Conservation (phyloP, 1,140 invertebrate genomes). For the Achroia grisella region DNA sequence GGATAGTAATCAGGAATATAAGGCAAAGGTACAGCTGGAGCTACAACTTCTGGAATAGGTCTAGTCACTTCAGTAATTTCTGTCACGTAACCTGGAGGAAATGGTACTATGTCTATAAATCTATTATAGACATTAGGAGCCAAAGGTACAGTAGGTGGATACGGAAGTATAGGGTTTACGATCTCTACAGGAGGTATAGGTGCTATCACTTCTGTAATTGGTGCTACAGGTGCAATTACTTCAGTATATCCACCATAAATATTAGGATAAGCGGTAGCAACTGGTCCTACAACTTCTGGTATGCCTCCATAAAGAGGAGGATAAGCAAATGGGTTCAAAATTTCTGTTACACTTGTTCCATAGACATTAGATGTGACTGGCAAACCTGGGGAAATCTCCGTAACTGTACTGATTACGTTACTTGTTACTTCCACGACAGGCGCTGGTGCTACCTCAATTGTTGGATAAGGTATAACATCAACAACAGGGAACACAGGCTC, state of each 20-base stretch:
- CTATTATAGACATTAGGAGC: not conserved
- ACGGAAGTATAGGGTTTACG: not conserved
- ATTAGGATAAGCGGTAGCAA: too few species aligned
- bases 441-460: too few species aligned
- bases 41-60: not conserved
- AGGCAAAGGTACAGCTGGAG: not conserved
- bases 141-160: not conserved
- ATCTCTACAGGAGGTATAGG: not conserved
- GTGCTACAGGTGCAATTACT: conserved; percentile 7
- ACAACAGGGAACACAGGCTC: not conserved
- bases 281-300: too few species aligned
- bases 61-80: not conserved
- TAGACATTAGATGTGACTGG: too few species aligned
- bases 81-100: not conserved
- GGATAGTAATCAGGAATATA: not conserved
- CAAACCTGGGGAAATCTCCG: conserved; percentile 1
- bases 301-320: too few species aligned
- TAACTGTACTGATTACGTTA: not conserved
- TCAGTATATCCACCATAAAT: conserved; percentile 14
- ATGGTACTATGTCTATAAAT: too few species aligned
- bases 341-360: too few species aligned
- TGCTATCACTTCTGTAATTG: not conserved
- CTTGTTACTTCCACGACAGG: too few species aligned
- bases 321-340: too few species aligned
- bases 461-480: not conserved